A percentile compares a stretch with the other conserved stretches of the same genome.
phyloP scores from a whole-genome alignment of 2,888 invertebrate genomes.

The Ophonus ardosiacus region DNA sequence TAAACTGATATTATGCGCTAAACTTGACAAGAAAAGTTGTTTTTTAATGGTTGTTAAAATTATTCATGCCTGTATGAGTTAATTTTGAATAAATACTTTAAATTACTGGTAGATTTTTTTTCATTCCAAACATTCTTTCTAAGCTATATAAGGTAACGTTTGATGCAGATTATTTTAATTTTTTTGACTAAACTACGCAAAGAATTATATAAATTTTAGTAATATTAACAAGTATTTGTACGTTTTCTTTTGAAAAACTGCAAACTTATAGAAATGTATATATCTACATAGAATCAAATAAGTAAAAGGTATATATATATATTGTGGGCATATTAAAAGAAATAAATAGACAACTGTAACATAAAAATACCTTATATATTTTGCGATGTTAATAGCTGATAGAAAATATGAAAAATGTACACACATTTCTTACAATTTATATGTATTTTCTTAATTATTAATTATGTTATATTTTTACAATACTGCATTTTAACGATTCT shows the following conservation, averaged over 20 bases:
- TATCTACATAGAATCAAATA: slow-evolving; percentile 24
- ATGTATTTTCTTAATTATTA: slow-evolving; percentile 58
- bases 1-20: neutral
- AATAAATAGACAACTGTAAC: slow-evolving; percentile 60
- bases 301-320: slow-evolving; percentile 27
- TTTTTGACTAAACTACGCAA: neutral
- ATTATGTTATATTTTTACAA: slow-evolving; percentile 60
- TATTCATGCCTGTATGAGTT: neutral
- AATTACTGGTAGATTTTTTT: neutral
- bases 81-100: neutral
- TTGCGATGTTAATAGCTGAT: slow-evolving; percentile 61
- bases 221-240: slow-evolving; percentile 4
- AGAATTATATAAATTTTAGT: slow-evolving; percentile 4
- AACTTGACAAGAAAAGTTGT: neutral
- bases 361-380: slow-evolving; percentile 61
- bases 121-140: neutral
- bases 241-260: too few species aligned
- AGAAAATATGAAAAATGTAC: slow-evolving; percentile 63
- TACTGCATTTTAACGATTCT: slow-evolving; percentile 56
- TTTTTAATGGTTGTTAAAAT: neutral
- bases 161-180: neutral
- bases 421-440: slow-evolving; percentile 58
- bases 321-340: slow-evolving; percentile 43
- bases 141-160: neutral
- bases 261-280: slow-evolving; percentile 49